A percentile compares a stretch with the other conserved stretches of the same genome.
phyloP scores from a whole-genome alignment of 2,888 invertebrate species.

The Electrophaes corylata region DNA sequence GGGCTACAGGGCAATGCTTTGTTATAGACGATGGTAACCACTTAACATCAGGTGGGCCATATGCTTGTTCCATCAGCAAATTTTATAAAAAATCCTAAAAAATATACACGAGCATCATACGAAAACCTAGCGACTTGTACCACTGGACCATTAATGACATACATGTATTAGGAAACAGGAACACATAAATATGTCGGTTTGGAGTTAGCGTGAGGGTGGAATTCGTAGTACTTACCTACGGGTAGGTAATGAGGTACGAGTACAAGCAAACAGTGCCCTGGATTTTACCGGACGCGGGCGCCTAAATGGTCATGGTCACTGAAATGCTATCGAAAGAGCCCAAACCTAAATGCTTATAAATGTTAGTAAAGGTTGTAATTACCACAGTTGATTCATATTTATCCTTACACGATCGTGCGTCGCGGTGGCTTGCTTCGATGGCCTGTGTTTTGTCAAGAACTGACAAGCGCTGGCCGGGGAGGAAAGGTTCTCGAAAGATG shows the following conservation, averaged over 20 bases:
- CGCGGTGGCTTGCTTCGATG: background rate
- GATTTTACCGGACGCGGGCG: conserved; percentile 21
- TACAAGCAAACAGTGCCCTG: conserved; percentile 20
- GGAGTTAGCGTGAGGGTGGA: conserved; percentile 35
- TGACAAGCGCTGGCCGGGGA: background rate
- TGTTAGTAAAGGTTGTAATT: conserved; percentile 10
- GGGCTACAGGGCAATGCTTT: no score
- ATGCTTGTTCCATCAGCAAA: no score
- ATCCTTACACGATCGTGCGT: conserved; percentile 2
- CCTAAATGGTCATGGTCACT: conserved; percentile 30
- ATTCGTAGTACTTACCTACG: conserved; percentile 24
- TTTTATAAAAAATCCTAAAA: background rate
- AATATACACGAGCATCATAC: background rate
- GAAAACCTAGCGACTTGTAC: conserved; percentile 14
- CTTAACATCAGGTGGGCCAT: no score
- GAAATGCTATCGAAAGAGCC: conserved; percentile 21
- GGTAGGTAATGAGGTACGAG: conserved; percentile 25
- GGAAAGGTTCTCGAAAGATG: no score
- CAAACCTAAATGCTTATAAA: conserved; percentile 14
- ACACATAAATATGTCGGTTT: conserved; percentile 23
- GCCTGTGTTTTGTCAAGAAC: conserved; percentile 7
- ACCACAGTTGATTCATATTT: conserved; percentile 21
- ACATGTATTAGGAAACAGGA: conserved; percentile 22
- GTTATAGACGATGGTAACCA: no score
- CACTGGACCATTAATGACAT: conserved; percentile 28